Conservation (phyloP, 2,888 invertebrate species). For the Polietes domitor region DNA sequence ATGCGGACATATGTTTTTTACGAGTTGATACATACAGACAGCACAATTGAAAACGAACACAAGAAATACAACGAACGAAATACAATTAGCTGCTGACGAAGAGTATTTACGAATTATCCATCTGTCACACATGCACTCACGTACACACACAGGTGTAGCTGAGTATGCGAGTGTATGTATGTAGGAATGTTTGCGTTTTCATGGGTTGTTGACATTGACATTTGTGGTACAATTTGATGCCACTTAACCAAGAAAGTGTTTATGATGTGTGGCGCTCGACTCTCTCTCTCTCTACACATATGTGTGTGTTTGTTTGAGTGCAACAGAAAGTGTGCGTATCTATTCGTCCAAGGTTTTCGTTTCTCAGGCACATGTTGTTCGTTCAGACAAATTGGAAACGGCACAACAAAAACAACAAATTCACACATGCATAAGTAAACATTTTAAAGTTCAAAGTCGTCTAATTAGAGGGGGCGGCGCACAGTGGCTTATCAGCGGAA, state of each 20-base stretch:
- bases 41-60: neutral
- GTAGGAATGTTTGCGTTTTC: constrained; percentile 38
- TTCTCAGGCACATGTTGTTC: neutral
- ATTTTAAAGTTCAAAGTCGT: neutral
- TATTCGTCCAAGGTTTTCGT: neutral
- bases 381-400: neutral
- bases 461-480: no score
- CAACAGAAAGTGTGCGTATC: constrained; percentile 3
- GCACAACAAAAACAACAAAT: constrained; percentile 8
- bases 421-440: neutral
- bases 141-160: neutral
- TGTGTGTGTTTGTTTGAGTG: neutral
- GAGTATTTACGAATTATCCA: neutral
- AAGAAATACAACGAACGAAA: neutral
- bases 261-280: neutral
- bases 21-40: neutral
- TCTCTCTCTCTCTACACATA: neutral
- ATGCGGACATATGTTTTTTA: neutral
- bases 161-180: constrained; percentile 6
- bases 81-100: neutral
- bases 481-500: no score
- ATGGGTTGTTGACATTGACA: constrained; percentile 65
- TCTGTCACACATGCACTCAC: neutral
- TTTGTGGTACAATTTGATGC: constrained; percentile 61
- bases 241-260: constrained; percentile 51